phyloP scores from a whole-genome alignment of 2,113 vertebrate species.

The Clarias gariepinus region DNA sequence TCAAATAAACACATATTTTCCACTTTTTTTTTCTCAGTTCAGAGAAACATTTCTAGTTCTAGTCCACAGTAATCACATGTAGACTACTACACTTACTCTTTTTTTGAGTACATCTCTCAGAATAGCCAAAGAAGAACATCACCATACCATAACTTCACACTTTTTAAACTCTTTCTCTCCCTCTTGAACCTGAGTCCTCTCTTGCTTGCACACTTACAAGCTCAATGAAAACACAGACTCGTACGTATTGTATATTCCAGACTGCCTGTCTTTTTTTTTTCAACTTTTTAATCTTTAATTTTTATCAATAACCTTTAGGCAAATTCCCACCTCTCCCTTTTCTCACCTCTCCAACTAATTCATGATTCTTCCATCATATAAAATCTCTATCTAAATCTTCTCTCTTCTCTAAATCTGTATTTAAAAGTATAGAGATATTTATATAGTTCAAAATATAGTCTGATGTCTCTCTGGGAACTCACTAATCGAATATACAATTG shows the following conservation, averaged over 20 bases:
- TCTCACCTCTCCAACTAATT: background rate
- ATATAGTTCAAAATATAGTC: background rate
- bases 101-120: background rate
- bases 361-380: background rate
- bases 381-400: background rate
- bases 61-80: background rate
- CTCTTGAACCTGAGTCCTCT: background rate
- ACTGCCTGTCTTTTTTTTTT: background rate
- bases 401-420: background rate
- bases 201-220: background rate
- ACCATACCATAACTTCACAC: slow-evolving; percentile 12
- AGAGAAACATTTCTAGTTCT: background rate
- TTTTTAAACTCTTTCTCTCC: background rate
- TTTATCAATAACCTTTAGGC: background rate
- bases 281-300: background rate
- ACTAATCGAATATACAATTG: background rate
- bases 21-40: background rate
- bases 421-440: background rate
- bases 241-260: background rate
- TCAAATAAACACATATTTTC: background rate
- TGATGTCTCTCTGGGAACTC: background rate
- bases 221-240: slow-evolving; percentile 7
- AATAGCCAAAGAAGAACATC: background rate
- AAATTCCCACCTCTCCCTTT: background rate
- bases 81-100: background rate